Percentiles rank a stretch among this genome's conserved stretches.
phyloP scores from a whole-genome alignment of 2,797 vertebrate genomes.

The Anabas testudineus region DNA sequence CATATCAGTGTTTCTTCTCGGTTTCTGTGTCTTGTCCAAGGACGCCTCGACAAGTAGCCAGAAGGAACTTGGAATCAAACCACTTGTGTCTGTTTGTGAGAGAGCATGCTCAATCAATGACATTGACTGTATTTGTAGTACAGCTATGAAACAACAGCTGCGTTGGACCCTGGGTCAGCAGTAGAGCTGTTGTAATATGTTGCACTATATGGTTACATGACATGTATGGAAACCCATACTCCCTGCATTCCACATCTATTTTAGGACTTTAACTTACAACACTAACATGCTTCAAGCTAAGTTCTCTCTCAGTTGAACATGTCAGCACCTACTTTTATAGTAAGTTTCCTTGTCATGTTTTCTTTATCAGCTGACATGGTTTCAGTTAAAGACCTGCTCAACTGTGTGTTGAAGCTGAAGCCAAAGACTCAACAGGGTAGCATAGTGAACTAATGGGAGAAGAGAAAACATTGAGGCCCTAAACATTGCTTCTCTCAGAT shows the following conservation, averaged over 20 bases:
- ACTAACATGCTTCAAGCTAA: conserved; percentile 45
- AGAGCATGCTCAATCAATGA: conserved; percentile 52
- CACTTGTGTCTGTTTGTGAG: conserved; percentile 23
- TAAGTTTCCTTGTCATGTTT: conserved; percentile 33
- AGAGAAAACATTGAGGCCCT: conserved; percentile 19
- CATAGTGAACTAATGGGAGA: not conserved
- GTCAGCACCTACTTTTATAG: conserved; percentile 54
- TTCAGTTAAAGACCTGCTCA: conserved; percentile 17
- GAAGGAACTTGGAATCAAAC: no score
- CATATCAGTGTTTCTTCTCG: no score
- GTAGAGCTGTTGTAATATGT: conserved; percentile 53
- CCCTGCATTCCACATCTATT: conserved; percentile 64
- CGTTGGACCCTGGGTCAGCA: conserved; percentile 55
- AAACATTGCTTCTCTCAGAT: not conserved
- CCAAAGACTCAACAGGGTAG: conserved; percentile 2
- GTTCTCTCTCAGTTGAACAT: conserved; percentile 30
- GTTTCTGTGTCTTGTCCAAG: no score
- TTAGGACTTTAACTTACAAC: conserved; percentile 56
- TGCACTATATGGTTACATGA: conserved; percentile 54
- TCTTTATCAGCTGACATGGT: conserved; percentile 39
- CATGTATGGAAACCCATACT: conserved; percentile 61
- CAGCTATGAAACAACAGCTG: conserved; percentile 64
- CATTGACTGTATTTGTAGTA: conserved; percentile 50
- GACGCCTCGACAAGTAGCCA: no score
- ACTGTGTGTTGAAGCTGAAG: conserved; percentile 6